A percentile compares a stretch with the other conserved stretches of the same genome.
Conservation (phyloP, 2,888 invertebrate genomes). For the Lottia gigantea region DNA sequence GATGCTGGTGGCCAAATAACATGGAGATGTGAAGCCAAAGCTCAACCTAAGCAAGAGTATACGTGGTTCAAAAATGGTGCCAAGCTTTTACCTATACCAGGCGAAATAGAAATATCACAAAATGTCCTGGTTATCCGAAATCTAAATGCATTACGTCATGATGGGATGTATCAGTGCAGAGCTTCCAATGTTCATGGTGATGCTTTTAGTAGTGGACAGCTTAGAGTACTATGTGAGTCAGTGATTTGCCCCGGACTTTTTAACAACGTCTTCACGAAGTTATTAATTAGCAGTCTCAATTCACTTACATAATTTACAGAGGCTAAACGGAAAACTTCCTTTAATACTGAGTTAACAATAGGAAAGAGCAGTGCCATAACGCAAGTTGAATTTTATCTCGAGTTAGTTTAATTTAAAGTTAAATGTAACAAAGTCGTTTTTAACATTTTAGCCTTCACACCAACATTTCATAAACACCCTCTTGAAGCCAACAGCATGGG, state of each 20-base stretch:
- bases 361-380: no score
- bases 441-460: conserved; percentile 72
- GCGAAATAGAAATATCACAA: conserved; percentile 30
- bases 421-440: no score
- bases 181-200: conserved; percentile 89
- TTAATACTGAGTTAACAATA: no score
- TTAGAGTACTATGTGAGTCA: conserved; percentile 82
- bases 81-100: conserved; percentile 23
- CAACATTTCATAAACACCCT: conserved; percentile 90
- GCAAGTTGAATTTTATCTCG: no score
- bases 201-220: conserved; percentile 87
- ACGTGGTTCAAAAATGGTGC: conserved; percentile 47
- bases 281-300: no score
- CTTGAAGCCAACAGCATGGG: conserved; percentile 91
- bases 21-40: conserved; percentile 51
- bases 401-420: no score
- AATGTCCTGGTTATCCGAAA: conserved; percentile 43
- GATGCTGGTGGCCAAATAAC: conserved; percentile 43
- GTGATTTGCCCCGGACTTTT: background rate
- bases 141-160: conserved; percentile 73
- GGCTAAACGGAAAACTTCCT: no score
- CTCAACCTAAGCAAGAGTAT: conserved; percentile 34
- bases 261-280: background rate
- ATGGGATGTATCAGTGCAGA: conserved; percentile 94
- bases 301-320: no score